These are phyloP conservation scores for Crenuchus spilurus DNA, from an alignment of 2,797 vertebrate genomes.

Conservation along the genomic window DNA sequence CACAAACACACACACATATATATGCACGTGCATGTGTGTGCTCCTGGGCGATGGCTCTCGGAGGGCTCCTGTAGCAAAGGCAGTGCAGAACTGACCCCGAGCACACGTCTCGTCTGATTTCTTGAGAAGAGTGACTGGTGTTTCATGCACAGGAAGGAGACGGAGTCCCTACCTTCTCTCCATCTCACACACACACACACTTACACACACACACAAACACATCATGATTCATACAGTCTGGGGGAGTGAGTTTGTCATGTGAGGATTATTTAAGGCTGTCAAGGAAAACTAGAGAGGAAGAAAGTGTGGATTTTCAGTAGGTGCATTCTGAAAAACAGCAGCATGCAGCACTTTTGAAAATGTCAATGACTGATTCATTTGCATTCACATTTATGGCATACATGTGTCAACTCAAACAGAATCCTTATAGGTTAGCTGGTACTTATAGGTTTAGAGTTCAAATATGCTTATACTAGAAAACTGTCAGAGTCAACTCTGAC, in stretches of 20 bases:
- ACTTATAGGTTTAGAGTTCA: too few relatives aligned
- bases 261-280: conserved; percentile 9
- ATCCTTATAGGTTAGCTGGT: too few relatives aligned
- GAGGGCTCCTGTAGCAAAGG: neutral
- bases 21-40: neutral
- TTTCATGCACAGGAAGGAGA: conserved; percentile 18
- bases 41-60: conserved; percentile 20
- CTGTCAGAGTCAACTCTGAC: too few relatives aligned
- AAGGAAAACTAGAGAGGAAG: neutral
- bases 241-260: conserved; percentile 3
- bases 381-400: neutral
- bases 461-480: too few relatives aligned
- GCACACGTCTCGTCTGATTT: conserved; percentile 5
- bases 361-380: conserved; percentile 5
- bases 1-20: conserved; percentile 4
- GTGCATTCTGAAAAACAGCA: neutral
- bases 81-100: conserved; percentile 21
- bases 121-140: conserved; percentile 2
- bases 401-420: too few relatives aligned
- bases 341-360: neutral
- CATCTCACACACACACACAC: neutral
- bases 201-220: conserved; percentile 1
- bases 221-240: conserved; percentile 27
- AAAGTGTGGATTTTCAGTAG: neutral
- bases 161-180: neutral